Percentiles rank a stretch among this genome's conserved stretches.
These are phyloP conservation scores for Opisthograptis luteolata DNA, from an alignment of 2,888 invertebrate species.

Conservation along the genomic window DNA sequence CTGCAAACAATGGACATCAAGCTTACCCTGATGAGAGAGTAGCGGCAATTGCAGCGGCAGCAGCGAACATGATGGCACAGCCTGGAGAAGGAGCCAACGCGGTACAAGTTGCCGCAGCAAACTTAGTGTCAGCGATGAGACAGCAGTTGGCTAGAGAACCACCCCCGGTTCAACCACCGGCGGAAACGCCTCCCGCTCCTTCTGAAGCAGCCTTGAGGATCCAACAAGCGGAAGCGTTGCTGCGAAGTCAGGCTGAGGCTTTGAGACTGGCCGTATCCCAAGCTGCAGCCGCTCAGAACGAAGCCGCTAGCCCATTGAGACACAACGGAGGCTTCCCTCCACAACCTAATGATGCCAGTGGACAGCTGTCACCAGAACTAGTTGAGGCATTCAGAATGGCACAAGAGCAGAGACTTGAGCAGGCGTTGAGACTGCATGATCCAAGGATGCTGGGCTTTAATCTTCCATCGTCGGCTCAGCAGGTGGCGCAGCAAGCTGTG, in stretches of 20 bases:
- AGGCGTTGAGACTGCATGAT: slow-evolving; percentile 92
- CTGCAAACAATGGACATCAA: slow-evolving; percentile 86
- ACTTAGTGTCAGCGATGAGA: slow-evolving; percentile 90
- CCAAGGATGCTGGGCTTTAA: slow-evolving; percentile 92
- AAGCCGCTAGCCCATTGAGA: slow-evolving; percentile 69
- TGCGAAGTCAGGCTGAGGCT: slow-evolving; percentile 94
- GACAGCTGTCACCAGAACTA: slow-evolving; percentile 88
- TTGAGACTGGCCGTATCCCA: slow-evolving; percentile 92
- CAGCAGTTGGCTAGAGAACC: slow-evolving; percentile 83
- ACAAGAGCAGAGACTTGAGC: slow-evolving; percentile 92
- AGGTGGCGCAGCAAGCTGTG: slow-evolving; percentile 71
- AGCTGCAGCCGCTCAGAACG: slow-evolving; percentile 84
- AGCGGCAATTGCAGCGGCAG: slow-evolving; percentile 88
- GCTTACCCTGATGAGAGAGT: slow-evolving; percentile 87
- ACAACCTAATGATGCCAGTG: slow-evolving; percentile 70
- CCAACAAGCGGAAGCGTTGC: slow-evolving; percentile 91
- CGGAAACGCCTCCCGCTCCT: slow-evolving; percentile 91
- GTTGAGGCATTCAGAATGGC: slow-evolving; percentile 88
- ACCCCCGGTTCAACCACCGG: slow-evolving; percentile 86
- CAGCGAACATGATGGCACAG: slow-evolving; percentile 85
- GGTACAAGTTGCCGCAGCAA: slow-evolving; percentile 89
- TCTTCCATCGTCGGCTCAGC: slow-evolving; percentile 78
- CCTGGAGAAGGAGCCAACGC: slow-evolving; percentile 86
- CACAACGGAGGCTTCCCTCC: slow-evolving; percentile 79
- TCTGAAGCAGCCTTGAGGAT: slow-evolving; percentile 89